Base-by-base conservation (phyloP, 2,888 invertebrate genomes). In the Lampropteryx suffumata region DNA sequence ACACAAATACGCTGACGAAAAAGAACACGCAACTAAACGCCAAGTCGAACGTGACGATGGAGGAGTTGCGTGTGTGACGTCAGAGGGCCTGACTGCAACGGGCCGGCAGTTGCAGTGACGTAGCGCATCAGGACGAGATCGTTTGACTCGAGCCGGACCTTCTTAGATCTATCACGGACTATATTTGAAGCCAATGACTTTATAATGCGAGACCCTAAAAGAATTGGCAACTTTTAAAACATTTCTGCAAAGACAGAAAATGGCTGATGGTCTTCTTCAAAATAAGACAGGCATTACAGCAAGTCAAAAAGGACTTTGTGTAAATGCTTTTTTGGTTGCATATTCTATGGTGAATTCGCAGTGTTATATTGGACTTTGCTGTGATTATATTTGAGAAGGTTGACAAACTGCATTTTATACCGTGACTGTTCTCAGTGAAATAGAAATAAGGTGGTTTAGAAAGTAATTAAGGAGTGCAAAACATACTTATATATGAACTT, bases 11-110 rank as follows among this genome's bases (percentile, higher is more conserved):
- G 1, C 71, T 95, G 53, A 95, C 95, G 37, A 96, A 95, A 84
- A 94, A 95, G 80, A 94, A 94, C 71, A 92, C 92, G 12, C 93
- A 93, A 64, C 63, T 92, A 80, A 93, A 93, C 84, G 91, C 92
- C 14, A 92, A 93, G 66, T 90, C 91, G 46, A 88, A 87, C 42
- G 82, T 91, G 57, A 90, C 93, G 63, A 95, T 96, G 95, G 96
- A 96, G 87, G 96, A 96, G 83, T 73, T 96, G 86, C 88, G 96
- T 53, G 96, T 96, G 94, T 96, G 96, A 96, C 95, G 93, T 77
- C 90, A 91, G 82, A 78, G 90, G 65, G 90, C 90, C 77, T 91
- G 91, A 90, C 91, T 90, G 87, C 90, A 88, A 69, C 88, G 90
- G 28, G 76, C 90, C 82, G 90, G 87, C 76, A 91, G 91, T 79